These are phyloP conservation scores for Chloroceryle amazona DNA, from an alignment of 2,797 vertebrate genomes.

Conservation along the genomic window DNA sequence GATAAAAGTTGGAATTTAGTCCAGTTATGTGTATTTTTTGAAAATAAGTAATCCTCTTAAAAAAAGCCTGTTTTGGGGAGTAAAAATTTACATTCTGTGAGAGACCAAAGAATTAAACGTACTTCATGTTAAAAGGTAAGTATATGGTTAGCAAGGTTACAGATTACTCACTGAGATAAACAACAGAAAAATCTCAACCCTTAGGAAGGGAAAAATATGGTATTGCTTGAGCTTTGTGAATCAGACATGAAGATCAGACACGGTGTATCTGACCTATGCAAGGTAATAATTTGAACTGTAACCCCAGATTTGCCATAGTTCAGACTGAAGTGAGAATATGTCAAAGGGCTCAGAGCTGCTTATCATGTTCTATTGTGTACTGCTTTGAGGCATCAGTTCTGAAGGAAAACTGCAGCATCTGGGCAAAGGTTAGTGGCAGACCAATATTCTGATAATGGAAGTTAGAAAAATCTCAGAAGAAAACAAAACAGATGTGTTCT, in stretches of 20 bases:
- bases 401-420: neutral
- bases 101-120: neutral
- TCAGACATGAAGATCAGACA: neutral
- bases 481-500: neutral
- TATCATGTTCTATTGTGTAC: neutral
- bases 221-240: neutral
- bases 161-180: neutral
- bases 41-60: neutral
- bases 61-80: neutral
- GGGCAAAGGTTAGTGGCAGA: neutral
- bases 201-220: neutral
- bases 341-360: neutral
- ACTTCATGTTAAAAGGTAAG: neutral
- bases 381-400: neutral
- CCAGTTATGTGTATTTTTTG: accelerated
- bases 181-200: neutral
- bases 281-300: neutral
- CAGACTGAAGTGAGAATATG: neutral
- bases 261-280: accelerated
- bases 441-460: neutral
- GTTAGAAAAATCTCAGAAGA: neutral
- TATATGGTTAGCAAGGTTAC: neutral
- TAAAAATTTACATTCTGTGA: neutral
- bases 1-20: neutral
- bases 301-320: neutral